A percentile compares a stretch with the other conserved stretches of the same genome.
Conservation (phyloP, 2,888 invertebrate genomes). For the Eupeodes latifasciatus region DNA sequence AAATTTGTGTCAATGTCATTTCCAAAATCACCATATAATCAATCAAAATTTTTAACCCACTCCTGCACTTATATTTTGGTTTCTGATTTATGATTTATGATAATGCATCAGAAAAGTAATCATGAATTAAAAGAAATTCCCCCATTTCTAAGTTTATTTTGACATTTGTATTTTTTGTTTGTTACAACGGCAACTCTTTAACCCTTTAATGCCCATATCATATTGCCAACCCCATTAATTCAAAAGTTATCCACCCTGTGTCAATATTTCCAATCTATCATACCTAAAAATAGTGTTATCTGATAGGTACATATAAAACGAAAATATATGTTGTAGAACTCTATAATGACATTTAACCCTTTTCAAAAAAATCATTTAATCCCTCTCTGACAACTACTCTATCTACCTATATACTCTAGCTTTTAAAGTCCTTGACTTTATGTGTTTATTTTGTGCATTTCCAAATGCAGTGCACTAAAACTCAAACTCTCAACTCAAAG, state of each 20-base stretch:
- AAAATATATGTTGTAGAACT: too few relatives aligned
- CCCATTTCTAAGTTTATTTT: too few relatives aligned
- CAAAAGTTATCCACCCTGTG: not conserved
- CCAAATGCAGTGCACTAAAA: slow-evolving; percentile 32
- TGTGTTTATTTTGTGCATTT: slow-evolving; percentile 12
- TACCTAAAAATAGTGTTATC: slow-evolving; percentile 27
- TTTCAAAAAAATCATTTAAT: not conserved
- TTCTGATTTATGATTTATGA: too few relatives aligned
- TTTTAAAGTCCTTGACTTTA: slow-evolving; percentile 35
- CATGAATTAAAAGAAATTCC: too few relatives aligned
- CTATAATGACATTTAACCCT: slow-evolving; percentile 55
- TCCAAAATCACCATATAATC: too few relatives aligned
- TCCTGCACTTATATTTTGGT: too few relatives aligned
- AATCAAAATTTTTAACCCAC: too few relatives aligned
- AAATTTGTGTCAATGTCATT: too few relatives aligned
- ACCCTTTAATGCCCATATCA: not conserved
- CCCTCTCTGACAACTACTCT: not conserved
- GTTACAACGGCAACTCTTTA: slow-evolving; percentile 2
- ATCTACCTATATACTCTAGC: not conserved
- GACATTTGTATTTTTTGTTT: not conserved
- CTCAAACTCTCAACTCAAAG: slow-evolving; percentile 17
- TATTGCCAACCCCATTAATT: slow-evolving; percentile 9
- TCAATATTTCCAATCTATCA: slow-evolving; percentile 55
- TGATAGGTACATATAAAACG: slow-evolving; percentile 13
- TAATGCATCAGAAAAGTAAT: too few relatives aligned